Evolutionary conservation across 1,140 invertebrate species (phyloP), one percentile per base, ranked within the genome.

Genomic region (Teleogryllus occipitalis): DNA sequence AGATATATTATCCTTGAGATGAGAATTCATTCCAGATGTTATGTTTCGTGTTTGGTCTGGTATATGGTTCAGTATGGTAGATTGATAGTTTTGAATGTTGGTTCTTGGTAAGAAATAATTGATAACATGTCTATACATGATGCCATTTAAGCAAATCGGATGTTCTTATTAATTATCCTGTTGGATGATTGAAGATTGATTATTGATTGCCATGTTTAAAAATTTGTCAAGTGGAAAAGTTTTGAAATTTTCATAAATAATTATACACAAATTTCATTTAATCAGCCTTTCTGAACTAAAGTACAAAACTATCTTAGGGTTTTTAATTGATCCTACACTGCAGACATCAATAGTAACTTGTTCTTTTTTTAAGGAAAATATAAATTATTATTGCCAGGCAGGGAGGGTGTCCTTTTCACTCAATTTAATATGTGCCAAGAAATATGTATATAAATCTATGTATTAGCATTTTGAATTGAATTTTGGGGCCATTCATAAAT

Each of bases 1-100:
- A 65, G 10, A 65, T 14, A 65, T 65, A 65, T 65, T 65, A 65
- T 65, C 54, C 54, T 65, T 77, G 76, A 77, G 48, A 77, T 18
- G 14, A 77, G 47, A 48, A 54, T 49, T 48, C 76, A 77, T 75
- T 79, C 54, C 78, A 22, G 73, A 79, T 79, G 78, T 79, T 79
- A 47, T 79, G 74, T 79, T 79, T 75, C 49, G 46, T 79, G 78
- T 79, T 79, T 75, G 73, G 78, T 75, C 73, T 48, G 74, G 78
- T 75, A 75, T 75, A 65, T 79, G 76, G 76, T 77, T 49, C 47
- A 77, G 47, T 77, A 77, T 48, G 47, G 76, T 77, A 21, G 47
- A 65, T 14, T 65, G 76, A 77, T 77, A 77, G 47, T 77, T 21
- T 77, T 77, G 76, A 77, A 77, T 77, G 76, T 77, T 77, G 76